These are phyloP conservation scores for Ennomos quercinarius DNA, from an alignment of 2,888 invertebrate genomes.

Conservation along the genomic window DNA sequence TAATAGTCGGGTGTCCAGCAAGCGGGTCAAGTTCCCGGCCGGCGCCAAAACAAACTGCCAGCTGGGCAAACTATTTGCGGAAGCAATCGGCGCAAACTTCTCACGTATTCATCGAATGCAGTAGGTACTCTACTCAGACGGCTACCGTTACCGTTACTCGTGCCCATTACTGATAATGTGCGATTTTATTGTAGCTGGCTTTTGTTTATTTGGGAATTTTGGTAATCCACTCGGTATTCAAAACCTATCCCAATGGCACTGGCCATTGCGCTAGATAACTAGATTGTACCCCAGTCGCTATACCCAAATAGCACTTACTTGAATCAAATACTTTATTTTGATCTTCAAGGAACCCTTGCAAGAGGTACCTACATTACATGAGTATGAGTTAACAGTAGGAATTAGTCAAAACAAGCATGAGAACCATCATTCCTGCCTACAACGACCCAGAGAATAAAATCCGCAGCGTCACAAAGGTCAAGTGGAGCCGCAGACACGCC, in stretches of 20 bases:
- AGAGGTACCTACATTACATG: too few species aligned
- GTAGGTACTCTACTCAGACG: constrained; percentile 38
- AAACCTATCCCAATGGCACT: too few species aligned
- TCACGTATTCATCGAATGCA: constrained; percentile 39
- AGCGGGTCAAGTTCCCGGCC: constrained; percentile 63
- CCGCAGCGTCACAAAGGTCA: constrained; percentile 30
- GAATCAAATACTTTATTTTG: too few species aligned
- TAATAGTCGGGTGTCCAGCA: constrained; percentile 26
- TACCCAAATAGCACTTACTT: too few species aligned
- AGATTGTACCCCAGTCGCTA: too few species aligned
- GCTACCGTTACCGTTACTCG: constrained; percentile 48
- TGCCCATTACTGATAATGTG: constrained; percentile 33
- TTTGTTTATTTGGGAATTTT: neutral
- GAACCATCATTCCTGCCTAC: constrained; percentile 5
- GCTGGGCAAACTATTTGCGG: constrained; percentile 70
- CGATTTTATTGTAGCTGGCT: constrained; percentile 19
- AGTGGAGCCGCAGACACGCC: constrained; percentile 33
- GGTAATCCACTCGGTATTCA: too few species aligned
- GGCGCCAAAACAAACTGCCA: constrained; percentile 66
- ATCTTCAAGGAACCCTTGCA: too few species aligned
- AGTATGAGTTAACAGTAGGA: neutral
- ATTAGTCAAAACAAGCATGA: constrained; percentile 6
- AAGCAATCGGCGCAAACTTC: constrained; percentile 46
- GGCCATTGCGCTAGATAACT: too few species aligned
- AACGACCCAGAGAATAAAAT: constrained; percentile 17